phyloP scores from a whole-genome alignment of 2,113 vertebrate species.

The Toxotes jaculatrix region DNA sequence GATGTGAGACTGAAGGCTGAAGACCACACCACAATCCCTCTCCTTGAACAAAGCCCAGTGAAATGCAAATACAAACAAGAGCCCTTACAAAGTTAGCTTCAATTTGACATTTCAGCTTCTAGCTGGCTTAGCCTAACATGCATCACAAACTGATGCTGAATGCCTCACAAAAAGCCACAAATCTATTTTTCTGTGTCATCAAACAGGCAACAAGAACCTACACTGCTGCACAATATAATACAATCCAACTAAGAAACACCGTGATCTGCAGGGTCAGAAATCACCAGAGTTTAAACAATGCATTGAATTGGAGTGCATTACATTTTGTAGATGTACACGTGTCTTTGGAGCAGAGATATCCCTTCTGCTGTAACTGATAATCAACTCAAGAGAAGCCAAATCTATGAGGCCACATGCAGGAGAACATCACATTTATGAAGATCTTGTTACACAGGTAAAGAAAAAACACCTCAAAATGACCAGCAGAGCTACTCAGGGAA shows the following conservation, averaged over 20 bases:
- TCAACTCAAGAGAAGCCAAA: not conserved
- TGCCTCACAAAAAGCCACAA: not conserved
- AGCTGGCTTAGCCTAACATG: not conserved
- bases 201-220: not conserved
- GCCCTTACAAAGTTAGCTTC: conserved; percentile 21
- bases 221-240: not conserved
- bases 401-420: not conserved
- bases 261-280: not conserved
- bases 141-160: not conserved
- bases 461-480: conserved; percentile 17
- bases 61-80: conserved; percentile 67
- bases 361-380: not conserved
- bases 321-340: not conserved
- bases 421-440: conserved; percentile 17
- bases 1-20: conserved; percentile 13
- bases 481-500: conserved; percentile 36
- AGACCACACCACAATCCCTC: conserved; percentile 31
- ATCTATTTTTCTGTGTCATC: not conserved
- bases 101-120: conserved; percentile 28
- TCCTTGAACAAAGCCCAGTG: conserved; percentile 59
- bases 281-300: not conserved
- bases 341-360: not conserved
- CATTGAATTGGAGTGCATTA: not conserved
- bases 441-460: conserved; percentile 16
- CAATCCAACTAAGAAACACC: not conserved